Percentiles rank a stretch among this genome's conserved stretches.
phyloP scores from a whole-genome alignment of 1,140 invertebrate genomes.

The Drosophila ogumai region DNA sequence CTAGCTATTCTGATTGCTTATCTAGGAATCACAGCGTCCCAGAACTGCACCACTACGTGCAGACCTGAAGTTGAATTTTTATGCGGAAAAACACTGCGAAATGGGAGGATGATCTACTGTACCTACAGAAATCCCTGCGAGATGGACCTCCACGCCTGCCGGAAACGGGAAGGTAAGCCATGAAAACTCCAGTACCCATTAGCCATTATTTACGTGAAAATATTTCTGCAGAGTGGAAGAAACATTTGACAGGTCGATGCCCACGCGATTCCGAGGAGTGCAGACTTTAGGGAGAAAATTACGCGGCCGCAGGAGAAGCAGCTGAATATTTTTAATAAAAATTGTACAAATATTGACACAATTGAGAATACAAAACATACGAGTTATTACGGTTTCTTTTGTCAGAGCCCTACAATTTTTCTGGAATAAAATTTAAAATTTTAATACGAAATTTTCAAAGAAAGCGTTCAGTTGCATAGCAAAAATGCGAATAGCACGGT shows the following conservation, averaged over 20 bases:
- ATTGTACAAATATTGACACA: conserved; percentile 68
- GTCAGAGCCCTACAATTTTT: conserved; percentile 16
- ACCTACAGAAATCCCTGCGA: conserved; percentile 38
- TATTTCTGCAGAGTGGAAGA: conserved; percentile 40
- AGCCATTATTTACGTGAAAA: neutral
- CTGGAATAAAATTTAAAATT: conserved; percentile 13
- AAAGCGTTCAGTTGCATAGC: conserved; percentile 1
- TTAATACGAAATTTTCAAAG: conserved; percentile 37
- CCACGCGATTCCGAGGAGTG: conserved; percentile 31
- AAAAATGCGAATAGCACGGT: conserved; percentile 38
- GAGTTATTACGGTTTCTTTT: conserved; percentile 11
- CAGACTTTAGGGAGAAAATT: conserved; percentile 12
- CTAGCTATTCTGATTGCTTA: neutral
- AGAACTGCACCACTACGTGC: conserved; percentile 15
- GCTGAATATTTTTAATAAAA: conserved; percentile 52
- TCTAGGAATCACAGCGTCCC: neutral
- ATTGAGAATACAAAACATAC: conserved; percentile 49
- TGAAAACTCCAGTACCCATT: neutral
- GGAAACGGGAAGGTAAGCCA: conserved; percentile 21
- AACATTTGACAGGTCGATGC: conserved; percentile 44
- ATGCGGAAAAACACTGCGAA: conserved; percentile 41
- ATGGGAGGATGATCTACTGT: conserved; percentile 24
- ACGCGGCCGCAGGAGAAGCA: conserved; percentile 30
- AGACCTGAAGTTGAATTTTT: conserved; percentile 11
- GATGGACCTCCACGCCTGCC: conserved; percentile 34